Base-by-base conservation (phyloP, 2,113 vertebrate genomes). In the Megaceryle maxima region DNA sequence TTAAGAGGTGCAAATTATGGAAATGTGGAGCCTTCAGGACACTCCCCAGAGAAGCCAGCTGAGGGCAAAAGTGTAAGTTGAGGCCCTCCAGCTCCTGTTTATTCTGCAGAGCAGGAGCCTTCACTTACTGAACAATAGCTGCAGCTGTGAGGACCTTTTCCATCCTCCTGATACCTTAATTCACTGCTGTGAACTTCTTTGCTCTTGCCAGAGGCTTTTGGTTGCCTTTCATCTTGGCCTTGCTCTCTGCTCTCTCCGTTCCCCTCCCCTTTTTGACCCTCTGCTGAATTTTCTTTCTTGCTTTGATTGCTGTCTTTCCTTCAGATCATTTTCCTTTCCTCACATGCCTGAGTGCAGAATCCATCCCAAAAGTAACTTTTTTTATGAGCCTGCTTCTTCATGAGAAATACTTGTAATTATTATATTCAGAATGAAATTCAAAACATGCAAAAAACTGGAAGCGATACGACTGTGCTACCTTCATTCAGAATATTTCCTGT, bases 151-250 rank as follows among this genome's bases (percentile, higher is more conserved):
- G 60, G 33, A 87, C 79, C 82, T 93, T 93, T 88, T 82, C 83
- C 57, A 43, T 87, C 53, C 60, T 90, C 57, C 66, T 81, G 76
- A 93, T 83, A 57, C 83, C 66, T 91, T 91, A 70, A 90, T 96
- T 95, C 94, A 59, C 55, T 83, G 44, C 75, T 93, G 63, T 92
- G 75, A 94, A 88, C 85, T 93, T 95, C 90, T 90, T 94, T 92
- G 85, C 88, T 93, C 95, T 92, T 97, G 92, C 67, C 92, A 70
- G 2, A 83, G 76, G 83, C 75, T 92, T 96, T 83, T 83, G 41
- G 82, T 83, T 41, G 79, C 50, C 67, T 96, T 95, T 94, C 67
- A 63, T 88, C 87, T 95, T 69, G 70, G 67, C 50, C 43, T 86
- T 87, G 43, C 81, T 73, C 67, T 88, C n/a, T 0, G 1, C 28